These are phyloP conservation scores for Hybognathus amarus DNA, from an alignment of 2,797 vertebrate species.

Conservation along the genomic window DNA sequence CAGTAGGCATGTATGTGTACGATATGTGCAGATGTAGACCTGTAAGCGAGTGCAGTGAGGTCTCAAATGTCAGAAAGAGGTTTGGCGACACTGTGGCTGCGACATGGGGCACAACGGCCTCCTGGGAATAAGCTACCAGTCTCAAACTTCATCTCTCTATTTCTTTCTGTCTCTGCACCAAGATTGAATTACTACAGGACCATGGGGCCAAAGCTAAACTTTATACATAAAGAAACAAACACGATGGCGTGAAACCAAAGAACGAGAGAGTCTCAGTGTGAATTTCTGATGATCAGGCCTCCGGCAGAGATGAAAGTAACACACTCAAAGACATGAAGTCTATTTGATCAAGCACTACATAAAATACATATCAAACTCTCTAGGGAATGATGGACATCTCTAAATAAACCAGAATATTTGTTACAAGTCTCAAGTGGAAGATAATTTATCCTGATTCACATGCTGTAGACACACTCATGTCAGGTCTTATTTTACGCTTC, in stretches of 20 bases:
- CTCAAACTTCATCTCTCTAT: constrained; percentile 49
- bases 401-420: constrained; percentile 19
- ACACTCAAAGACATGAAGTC: constrained; percentile 4
- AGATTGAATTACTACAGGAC: constrained; percentile 30
- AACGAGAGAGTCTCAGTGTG: background rate
- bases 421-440: constrained; percentile 21
- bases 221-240: constrained; percentile 40
- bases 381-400: constrained; percentile 4
- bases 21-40: constrained; percentile 25
- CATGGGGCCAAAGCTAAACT: constrained; percentile 9
- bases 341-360: constrained; percentile 34
- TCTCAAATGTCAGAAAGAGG: constrained; percentile 50
- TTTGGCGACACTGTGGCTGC: constrained; percentile 52
- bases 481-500: constrained; percentile 6
- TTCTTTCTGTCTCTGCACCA: constrained; percentile 19
- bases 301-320: constrained; percentile 33
- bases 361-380: constrained; percentile 16
- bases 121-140: constrained; percentile 56
- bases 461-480: background rate
- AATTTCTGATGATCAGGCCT: constrained; percentile 39
- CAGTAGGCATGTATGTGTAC: background rate
- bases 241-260: constrained; percentile 7
- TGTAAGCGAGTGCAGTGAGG: constrained; percentile 12
- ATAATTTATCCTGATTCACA: constrained; percentile 20
- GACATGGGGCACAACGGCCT: constrained; percentile 48